Percentiles rank a stretch among this genome's conserved stretches.
Conservation (phyloP, 2,797 vertebrate species). For the Mus caroli region DNA sequence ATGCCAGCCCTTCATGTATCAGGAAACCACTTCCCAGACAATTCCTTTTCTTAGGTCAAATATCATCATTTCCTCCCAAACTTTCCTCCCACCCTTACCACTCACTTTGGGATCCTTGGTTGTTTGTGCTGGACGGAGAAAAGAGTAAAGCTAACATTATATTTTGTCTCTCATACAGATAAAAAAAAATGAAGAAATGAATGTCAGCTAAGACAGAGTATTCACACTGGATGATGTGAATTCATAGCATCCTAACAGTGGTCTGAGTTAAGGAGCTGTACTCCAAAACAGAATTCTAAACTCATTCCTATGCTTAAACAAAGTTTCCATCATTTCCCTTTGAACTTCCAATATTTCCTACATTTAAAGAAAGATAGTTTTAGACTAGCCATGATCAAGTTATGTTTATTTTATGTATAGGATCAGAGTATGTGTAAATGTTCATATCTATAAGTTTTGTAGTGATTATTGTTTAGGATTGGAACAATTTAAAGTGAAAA, state of each 20-base stretch:
- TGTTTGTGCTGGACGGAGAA: neutral
- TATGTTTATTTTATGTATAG: conserved; percentile 57
- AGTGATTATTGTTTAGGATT: conserved; percentile 2
- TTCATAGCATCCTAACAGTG: neutral
- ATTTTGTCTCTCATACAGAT: neutral
- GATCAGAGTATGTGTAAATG: neutral
- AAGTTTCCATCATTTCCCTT: neutral
- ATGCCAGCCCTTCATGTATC: neutral
- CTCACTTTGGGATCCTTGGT: neutral
- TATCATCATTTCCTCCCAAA: neutral
- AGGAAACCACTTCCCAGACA: neutral
- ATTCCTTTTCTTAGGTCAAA: neutral
- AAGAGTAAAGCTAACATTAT: neutral
- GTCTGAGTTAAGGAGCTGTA: neutral
- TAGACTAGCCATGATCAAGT: neutral
- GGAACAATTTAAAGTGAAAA: conserved; percentile 18
- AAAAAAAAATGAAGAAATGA: neutral
- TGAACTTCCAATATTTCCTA: conserved; percentile 31
- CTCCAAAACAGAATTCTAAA: neutral
- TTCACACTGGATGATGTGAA: neutral
- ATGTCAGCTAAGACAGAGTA: neutral
- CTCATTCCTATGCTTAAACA: conserved; percentile 31
- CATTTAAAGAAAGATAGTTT: conserved; percentile 7
- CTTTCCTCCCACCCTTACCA: neutral
- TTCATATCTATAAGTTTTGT: neutral